Base-by-base conservation (phyloP, 1,140 invertebrate genomes). In the Dufourea novaeangliae region DNA sequence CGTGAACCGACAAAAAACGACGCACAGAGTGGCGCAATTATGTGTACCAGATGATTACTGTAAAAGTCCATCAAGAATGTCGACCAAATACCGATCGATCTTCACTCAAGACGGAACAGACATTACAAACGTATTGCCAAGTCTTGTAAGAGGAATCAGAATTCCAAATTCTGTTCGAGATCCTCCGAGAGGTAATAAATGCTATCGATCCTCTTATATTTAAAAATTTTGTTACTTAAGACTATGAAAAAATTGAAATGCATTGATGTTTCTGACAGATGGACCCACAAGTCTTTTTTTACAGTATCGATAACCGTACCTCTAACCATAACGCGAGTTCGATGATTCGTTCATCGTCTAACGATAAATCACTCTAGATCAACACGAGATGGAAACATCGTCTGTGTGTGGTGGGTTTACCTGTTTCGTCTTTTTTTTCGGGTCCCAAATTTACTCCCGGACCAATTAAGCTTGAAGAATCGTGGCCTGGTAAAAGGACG, bases 381-480 rank as follows among this genome's bases (percentile, higher is more conserved):
- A 39, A 50, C 62, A 46, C 50, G 71, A 80, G 68, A 64, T 57
- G 64, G 72, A 46, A 70, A 61, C 52, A 22, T 22, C 41, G 27
- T 41, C 27, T 82, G 54, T 64, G 44, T 52, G 56, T 12, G 11
- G 1, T 7, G 32, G n/a, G 39, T 54, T 34, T 39, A 66, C 50
- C 75, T 71, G 61, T 34, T 79, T 66, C 70, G n/a, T 84, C 70
- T n/a, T n/a, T 67, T 83, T 79, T 83, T 83, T 71, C 62, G 52
- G 34, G n/a, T 41, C 66, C 54, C 69, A 79, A 84, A 84, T 69
- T 76, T 63, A 80, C 68, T 78, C 77, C 41, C 52, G 46, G 59
- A 73, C 59, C 81, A 84, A 84, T 83, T 84, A 84, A 84, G 66
- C 77, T 77, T 74, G 32, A 83, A 79, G 62, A 83, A 83, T 79